These are phyloP conservation scores for Drosophila kanekoi DNA, from an alignment of 2,888 invertebrate species.

Conservation along the genomic window DNA sequence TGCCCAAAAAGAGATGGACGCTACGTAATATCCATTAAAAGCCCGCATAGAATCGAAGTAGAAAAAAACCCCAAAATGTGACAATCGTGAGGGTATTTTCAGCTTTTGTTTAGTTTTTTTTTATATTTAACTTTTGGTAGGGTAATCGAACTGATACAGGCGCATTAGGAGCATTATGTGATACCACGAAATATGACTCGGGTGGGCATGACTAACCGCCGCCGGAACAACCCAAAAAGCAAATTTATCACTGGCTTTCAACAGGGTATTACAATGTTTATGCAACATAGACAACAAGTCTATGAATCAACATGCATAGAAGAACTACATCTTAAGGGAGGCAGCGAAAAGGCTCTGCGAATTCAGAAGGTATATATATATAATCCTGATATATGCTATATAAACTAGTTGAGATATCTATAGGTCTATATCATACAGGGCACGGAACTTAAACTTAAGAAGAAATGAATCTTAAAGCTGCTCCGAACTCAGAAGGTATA, in stretches of 20 bases:
- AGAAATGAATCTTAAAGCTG: no score
- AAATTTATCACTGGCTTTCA: conserved; percentile 8
- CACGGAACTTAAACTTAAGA: no score
- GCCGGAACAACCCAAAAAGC: not conserved
- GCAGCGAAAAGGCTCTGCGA: no score
- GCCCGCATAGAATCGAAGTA: not conserved
- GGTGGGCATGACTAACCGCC: not conserved
- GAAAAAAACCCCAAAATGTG: not conserved
- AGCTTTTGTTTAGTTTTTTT: not conserved
- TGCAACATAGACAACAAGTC: no score
- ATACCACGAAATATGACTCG: conserved; percentile 17
- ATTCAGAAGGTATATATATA: no score
- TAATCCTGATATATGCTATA: no score
- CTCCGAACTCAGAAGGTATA: no score
- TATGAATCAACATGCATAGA: no score
- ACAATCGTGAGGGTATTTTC: not conserved
- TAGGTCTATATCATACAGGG: no score
- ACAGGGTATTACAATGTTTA: not conserved
- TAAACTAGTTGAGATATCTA: no score
- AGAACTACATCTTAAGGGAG: no score
- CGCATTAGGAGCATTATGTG: conserved; percentile 17
- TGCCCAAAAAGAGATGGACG: not conserved
- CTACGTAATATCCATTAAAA: conserved; percentile 9
- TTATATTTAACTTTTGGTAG: not conserved
- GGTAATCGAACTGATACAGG: conserved; percentile 15